A percentile compares a stretch with the other conserved stretches of the same genome.
Evolutionary conservation across 2,888 invertebrate genomes (phyloP).

Genomic region (Buathra laborator): DNA sequence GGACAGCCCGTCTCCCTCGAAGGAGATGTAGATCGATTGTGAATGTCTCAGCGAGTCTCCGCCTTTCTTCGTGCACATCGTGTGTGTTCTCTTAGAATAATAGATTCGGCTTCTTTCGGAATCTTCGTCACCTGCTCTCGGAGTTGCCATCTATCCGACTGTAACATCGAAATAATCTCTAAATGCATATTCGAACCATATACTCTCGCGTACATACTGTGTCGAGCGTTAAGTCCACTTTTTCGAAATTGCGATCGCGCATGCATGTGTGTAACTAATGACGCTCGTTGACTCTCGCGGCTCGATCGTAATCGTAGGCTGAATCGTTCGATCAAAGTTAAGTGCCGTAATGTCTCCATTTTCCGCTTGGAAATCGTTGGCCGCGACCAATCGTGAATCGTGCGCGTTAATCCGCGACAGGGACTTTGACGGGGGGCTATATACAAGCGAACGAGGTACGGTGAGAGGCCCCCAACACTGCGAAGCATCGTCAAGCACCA

Average conservation of each 20-base stretch:
- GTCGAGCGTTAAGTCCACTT: neutral
- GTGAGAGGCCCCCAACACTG: neutral
- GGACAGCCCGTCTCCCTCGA: slow-evolving; percentile 56
- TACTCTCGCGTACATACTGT: neutral
- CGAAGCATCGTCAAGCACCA: neutral
- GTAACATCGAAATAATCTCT: neutral
- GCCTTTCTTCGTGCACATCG: slow-evolving; percentile 4
- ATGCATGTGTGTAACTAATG: slow-evolving; percentile 2
- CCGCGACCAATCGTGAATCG: slow-evolving; percentile 42
- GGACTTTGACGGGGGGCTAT: neutral
- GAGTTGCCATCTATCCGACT: neutral
- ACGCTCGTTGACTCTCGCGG: slow-evolving; percentile 14
- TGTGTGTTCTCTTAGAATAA: slow-evolving; percentile 40
- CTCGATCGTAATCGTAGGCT: slow-evolving; percentile 60
- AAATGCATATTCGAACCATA: neutral
- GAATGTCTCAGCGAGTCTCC: slow-evolving; percentile 49
- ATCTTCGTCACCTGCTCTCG: slow-evolving; percentile 54
- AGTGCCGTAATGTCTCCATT: slow-evolving; percentile 70
- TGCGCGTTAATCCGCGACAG: slow-evolving; percentile 20
- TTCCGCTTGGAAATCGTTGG: slow-evolving; percentile 66
- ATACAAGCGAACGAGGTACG: neutral
- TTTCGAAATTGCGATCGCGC: neutral
- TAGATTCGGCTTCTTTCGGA: slow-evolving; percentile 22
- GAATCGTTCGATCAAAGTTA: slow-evolving; percentile 31
- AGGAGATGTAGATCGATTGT: slow-evolving; percentile 68